Evolutionary conservation across 2,113 vertebrate species (phyloP), one percentile per base, ranked within the genome.

Genomic region (Turnix velox): DNA sequence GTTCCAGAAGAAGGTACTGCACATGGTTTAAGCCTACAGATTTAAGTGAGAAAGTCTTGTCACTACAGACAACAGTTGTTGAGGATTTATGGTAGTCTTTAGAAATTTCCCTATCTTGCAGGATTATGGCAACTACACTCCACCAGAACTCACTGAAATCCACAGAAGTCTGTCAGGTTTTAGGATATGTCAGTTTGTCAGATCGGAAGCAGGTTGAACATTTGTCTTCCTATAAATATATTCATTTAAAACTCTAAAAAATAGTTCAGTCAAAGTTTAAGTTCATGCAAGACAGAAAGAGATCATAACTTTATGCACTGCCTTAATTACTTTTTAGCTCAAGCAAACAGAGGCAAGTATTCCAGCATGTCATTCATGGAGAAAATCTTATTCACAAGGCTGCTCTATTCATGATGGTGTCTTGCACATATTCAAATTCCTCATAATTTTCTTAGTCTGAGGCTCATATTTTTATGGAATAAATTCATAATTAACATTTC

Each of bases 241-340:
- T 84, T 84, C 77, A 39, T 89, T 86, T 79, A 79, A 71, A 96
- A 84, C n/a, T 1, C 33, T 10, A 76, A 94, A 77, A 78, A 81
- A 30, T 72, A 91, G 91, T 74, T 93, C 55, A 49, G 61, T 88
- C 24, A 46, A 80, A 87, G 15, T 79, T 84, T 72, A 89, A 84
- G 82, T 90, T 77, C 83, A 49, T 82, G 45, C 88, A 87, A 90
- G 33, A 74, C 23, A 68, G 31, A 58, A 37, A 93, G 48, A 69
- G 39, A 86, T 80, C 83, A 54, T 87, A 94, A 71, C 39, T 88
- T 52, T 76, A 22, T 84, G 61, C 11, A 4, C 31, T 81, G 37
- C 28, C 81, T 95, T 94, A 83, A 94, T 96, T 91, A 74, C 90
- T 82, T 94, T 96, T 92, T 91, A 95, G 92, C 35, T 87, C 71